Percentiles rank a stretch among this genome's conserved stretches.
Conservation (phyloP, 2,888 invertebrate genomes). For the Stenichneumon culpator region DNA sequence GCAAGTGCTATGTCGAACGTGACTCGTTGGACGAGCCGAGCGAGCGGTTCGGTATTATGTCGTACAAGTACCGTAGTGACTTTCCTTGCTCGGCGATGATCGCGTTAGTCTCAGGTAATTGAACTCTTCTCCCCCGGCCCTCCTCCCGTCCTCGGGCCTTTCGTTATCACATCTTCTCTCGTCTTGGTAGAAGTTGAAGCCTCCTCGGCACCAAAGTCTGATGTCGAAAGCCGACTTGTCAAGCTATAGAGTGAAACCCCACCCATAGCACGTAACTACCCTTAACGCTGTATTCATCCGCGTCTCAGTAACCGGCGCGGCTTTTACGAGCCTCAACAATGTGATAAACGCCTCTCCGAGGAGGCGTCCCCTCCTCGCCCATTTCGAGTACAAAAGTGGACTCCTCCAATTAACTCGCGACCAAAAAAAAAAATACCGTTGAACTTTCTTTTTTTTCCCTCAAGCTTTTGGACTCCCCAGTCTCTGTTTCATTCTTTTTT, state of each 20-base stretch:
- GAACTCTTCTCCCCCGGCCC: slow-evolving; percentile 71
- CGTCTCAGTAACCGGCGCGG: slow-evolving; percentile 16
- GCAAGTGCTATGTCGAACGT: background rate
- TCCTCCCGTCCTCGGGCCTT: slow-evolving; percentile 44
- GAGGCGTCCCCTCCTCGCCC: slow-evolving; percentile 32
- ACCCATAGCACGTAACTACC: slow-evolving; percentile 41
- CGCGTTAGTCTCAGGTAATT: slow-evolving; percentile 81
- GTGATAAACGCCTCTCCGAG: slow-evolving; percentile 70
- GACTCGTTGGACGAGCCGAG: background rate
- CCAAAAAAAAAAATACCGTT: slow-evolving; percentile 46
- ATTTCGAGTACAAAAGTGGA: slow-evolving; percentile 37
- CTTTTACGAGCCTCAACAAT: slow-evolving; percentile 62
- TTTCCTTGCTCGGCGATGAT: slow-evolving; percentile 72
- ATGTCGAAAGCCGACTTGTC: slow-evolving; percentile 28
- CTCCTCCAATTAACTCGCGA: slow-evolving; percentile 61
- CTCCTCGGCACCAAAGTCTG: slow-evolving; percentile 38
- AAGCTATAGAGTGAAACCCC: slow-evolving; percentile 20
- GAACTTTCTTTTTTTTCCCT: slow-evolving; percentile 42
- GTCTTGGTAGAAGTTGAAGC: slow-evolving; percentile 54
- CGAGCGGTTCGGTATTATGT: background rate
- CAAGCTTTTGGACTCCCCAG: slow-evolving; percentile 19
- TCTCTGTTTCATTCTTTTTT: slow-evolving; percentile 24
- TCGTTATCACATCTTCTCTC: slow-evolving; percentile 43
- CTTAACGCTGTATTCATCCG: slow-evolving; percentile 40
- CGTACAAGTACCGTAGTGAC: slow-evolving; percentile 22